Base-by-base conservation (phyloP, 2,888 invertebrate species). In the Oscheius sp. region DNA sequence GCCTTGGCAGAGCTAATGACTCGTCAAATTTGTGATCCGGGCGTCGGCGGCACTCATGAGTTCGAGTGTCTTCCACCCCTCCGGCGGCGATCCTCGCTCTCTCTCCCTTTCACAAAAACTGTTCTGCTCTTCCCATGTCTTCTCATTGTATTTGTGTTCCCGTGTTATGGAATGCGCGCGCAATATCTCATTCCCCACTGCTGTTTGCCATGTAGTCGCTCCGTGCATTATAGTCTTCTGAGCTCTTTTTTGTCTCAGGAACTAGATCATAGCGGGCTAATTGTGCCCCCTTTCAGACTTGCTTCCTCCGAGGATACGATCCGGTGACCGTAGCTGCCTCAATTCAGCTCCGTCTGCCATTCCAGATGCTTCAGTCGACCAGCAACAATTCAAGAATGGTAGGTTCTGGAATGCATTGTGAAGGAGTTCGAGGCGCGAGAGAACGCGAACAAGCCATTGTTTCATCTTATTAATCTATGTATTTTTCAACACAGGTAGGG, bases 291-390 rank as follows among this genome's bases (percentile, higher is more conserved):
- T 29, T 51, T 68, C 53, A 68, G 68, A 68, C 42, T 4, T 68
- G 55, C 42, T 68, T 51, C 53, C 55, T 68, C 7, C 65, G 75
- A 9, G 73, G 63, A 42, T 77, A 77, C 77, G 75, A 77, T 60
- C 77, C 77, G 7, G 72, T 77, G 11, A 72, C 72, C 1, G 74
- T 77, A n/a, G 77, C 77, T 13, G 60, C 75, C 35, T 71, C 72
- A 2, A 50, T 74, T 13, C 59, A 63, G 21, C 59, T 77, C 10
- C 47, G 70, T 29, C 68, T 77, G 5, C 77, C 77, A 4, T 59
- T 77, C 42, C 59, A 59, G 32, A 71, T 76, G 71, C 57, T 76
- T 5, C 76, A 76, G 29, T 65, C 71, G 4, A 70, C 70, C 42
- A 42, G 42, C 42, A 42, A 42, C 42, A 42, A 42, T 42, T 42